These are phyloP conservation scores for Drosophila erecta DNA, from an alignment of 1,140 invertebrate species.

Conservation along the genomic window DNA sequence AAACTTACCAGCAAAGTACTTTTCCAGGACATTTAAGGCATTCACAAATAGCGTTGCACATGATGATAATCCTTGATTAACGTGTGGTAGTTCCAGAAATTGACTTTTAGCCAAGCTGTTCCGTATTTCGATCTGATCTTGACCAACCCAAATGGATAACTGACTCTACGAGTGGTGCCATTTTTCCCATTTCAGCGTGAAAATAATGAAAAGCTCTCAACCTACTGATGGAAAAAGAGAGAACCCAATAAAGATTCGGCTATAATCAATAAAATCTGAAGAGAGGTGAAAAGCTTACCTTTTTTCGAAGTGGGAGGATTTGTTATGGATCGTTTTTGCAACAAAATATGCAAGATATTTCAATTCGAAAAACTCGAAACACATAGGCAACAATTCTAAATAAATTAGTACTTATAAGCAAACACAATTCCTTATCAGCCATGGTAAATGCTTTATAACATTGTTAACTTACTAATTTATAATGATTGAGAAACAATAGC, in stretches of 20 bases:
- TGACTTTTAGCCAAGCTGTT: background rate
- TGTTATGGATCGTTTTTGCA: background rate
- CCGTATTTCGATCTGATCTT: constrained; percentile 26
- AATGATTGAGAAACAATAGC: no score
- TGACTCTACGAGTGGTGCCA: constrained; percentile 25
- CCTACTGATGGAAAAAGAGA: constrained; percentile 55
- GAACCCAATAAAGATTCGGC: constrained; percentile 55
- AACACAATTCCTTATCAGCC: no score
- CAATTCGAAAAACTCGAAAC: no score
- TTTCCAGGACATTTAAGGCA: constrained; percentile 78
- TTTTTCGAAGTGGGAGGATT: background rate
- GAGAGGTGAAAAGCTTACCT: constrained; percentile 13
- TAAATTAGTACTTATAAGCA: no score
- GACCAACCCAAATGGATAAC: constrained; percentile 61
- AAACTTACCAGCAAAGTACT: constrained; percentile 75
- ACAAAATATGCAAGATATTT: no score
- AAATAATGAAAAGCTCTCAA: constrained; percentile 67
- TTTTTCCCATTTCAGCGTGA: constrained; percentile 17
- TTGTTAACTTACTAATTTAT: no score
- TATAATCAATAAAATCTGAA: constrained; percentile 48
- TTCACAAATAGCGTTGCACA: constrained; percentile 76
- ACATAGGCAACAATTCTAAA: no score
- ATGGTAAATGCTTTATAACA: no score
- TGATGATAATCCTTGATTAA: constrained; percentile 22
- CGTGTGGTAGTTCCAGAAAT: no score